Evolutionary conservation across 2,888 invertebrate species (phyloP).

Genomic region (Amitus sp.): DNA sequence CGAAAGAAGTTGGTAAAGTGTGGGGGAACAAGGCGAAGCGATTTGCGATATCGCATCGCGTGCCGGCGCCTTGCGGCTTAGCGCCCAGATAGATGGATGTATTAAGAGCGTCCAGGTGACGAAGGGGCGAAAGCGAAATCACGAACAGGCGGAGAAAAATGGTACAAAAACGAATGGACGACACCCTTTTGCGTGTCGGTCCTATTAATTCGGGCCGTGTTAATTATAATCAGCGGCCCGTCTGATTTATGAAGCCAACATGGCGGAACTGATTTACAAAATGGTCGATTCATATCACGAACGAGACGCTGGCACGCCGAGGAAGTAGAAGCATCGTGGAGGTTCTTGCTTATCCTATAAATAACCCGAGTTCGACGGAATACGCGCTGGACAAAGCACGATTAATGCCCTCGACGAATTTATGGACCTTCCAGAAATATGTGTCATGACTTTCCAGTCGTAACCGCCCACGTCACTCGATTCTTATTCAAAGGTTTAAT

Average conservation of each 20-base stretch:
- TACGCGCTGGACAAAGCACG: conserved; percentile 36
- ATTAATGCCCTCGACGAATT: conserved; percentile 32
- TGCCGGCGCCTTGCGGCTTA: conserved; percentile 42
- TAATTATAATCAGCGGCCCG: conserved; percentile 60
- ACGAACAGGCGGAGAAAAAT: conserved; percentile 16
- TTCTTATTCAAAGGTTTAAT: not conserved
- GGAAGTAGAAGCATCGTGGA: conserved; percentile 23
- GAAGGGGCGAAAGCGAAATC: conserved; percentile 13
- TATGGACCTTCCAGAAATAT: conserved; percentile 42
- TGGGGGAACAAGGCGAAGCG: too few species aligned
- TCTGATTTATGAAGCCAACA: conserved; percentile 58
- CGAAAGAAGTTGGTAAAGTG: too few species aligned
- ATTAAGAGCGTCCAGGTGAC: conserved; percentile 32
- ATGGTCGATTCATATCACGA: conserved; percentile 56
- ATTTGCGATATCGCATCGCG: conserved; percentile 46
- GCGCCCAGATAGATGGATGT: conserved; percentile 37
- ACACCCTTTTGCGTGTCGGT: conserved; percentile 53
- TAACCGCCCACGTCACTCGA: conserved; percentile 1
- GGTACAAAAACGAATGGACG: conserved; percentile 33
- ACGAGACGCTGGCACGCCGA: conserved; percentile 35
- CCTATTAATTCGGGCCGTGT: conserved; percentile 57
- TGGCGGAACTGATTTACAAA: conserved; percentile 61
- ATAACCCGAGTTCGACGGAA: conserved; percentile 43
- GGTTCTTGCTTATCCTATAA: conserved; percentile 50
- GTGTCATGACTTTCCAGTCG: conserved; percentile 14